These are phyloP conservation scores for Rhagium mordax DNA, from an alignment of 2,888 invertebrate genomes.

Conservation along the genomic window DNA sequence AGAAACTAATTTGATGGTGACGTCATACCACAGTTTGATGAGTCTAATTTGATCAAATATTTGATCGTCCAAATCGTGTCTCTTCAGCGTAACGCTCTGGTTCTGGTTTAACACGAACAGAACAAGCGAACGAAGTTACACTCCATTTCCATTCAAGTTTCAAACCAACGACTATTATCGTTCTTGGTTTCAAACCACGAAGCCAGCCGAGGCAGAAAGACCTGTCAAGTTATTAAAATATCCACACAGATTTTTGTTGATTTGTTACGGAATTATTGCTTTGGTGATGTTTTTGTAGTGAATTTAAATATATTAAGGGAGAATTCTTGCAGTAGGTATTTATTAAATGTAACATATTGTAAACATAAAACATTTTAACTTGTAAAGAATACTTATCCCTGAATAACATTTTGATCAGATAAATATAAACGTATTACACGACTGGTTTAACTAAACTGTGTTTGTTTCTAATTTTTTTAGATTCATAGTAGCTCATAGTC, in stretches of 20 bases:
- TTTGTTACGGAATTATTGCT: neutral
- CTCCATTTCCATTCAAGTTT: neutral
- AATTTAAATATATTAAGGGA: neutral
- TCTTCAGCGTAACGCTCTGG: too few species aligned
- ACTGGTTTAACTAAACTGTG: slow-evolving; percentile 53
- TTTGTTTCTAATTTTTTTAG: slow-evolving; percentile 52
- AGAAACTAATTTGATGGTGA: too few species aligned
- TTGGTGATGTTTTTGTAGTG: slow-evolving; percentile 17
- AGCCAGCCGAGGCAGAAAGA: neutral
- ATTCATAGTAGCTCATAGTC: slow-evolving; percentile 49
- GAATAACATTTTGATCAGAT: neutral
- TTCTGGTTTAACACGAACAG: too few species aligned
- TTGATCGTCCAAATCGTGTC: too few species aligned
- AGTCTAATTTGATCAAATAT: too few species aligned
- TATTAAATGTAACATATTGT: neutral
- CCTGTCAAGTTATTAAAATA: neutral
- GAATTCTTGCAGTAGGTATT: slow-evolving; percentile 20
- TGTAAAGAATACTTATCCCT: neutral
- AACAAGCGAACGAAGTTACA: too few species aligned
- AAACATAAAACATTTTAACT: too few species aligned
- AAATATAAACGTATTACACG: slow-evolving; percentile 29
- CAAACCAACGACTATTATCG: too few species aligned
- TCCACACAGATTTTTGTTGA: neutral
- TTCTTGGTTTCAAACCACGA: too few species aligned
- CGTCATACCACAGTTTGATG: too few species aligned